Conservation (phyloP, 2,113 vertebrate species). For the Ameiurus melas region DNA sequence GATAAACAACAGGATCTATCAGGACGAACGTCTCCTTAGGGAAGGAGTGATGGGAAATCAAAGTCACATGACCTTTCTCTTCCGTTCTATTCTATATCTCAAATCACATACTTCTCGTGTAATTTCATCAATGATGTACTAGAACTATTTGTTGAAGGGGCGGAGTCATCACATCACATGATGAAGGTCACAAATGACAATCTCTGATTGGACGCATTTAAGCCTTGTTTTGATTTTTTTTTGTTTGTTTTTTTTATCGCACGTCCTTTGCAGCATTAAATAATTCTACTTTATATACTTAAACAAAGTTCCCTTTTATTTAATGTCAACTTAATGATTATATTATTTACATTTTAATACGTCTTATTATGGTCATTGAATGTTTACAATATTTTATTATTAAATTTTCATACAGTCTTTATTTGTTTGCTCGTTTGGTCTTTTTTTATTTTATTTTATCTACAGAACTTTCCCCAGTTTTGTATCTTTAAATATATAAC, state of each 20-base stretch:
- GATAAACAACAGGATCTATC: slow-evolving; percentile 23
- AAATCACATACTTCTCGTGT: not conserved
- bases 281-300: not conserved
- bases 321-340: not conserved
- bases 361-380: not conserved
- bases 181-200: not conserved
- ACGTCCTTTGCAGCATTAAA: not conserved
- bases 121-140: not conserved
- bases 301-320: not conserved
- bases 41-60: slow-evolving; percentile 9
- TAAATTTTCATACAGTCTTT: not conserved
- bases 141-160: not conserved
- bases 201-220: not conserved
- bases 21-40: not conserved
- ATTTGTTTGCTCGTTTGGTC: not conserved
- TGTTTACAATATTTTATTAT: not conserved
- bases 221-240: too few relatives aligned
- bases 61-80: not conserved
- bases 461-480: not conserved
- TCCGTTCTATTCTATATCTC: not conserved
- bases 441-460: too few relatives aligned
- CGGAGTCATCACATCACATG: not conserved
- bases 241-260: too few relatives aligned
- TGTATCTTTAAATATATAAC: too few relatives aligned
- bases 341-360: not conserved